Evolutionary conservation across 2,888 invertebrate species (phyloP), one percentile per base, ranked within the genome.

Genomic region (Drosophila paranaensis): DNA sequence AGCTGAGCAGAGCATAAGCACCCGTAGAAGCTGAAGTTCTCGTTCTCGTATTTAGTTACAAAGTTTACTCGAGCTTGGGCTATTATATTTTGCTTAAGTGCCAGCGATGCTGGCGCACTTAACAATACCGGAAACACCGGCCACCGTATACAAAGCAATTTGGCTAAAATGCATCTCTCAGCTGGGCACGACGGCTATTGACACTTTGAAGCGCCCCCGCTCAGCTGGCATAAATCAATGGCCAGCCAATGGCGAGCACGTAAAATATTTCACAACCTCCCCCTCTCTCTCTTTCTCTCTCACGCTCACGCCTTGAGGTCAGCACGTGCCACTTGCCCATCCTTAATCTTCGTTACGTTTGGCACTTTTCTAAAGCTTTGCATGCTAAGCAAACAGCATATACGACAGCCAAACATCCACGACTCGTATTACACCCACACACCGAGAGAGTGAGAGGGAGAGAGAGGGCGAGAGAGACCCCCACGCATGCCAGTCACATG

Each of bases 331-430:
- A 79, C 71, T 88, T 54, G 80, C 72, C 79, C 89, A 71, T 88
- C 79, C 86, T 88, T 90, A 88, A 88, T 88, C 88, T 88, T 88
- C 90, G 88, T 88, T 90, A 81, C 85, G 78, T 89, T 89, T 90
- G 90, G 90, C 90, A 89, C 82, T 84, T 87, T 82, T 71, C 81
- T 72, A 77, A 80, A 80, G 82, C 88, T 84, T 88, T 82, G 86
- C 88, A 85, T 89, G 90, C 78, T 74, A 78, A 80, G 81, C 81
- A 88, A 89, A 80, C 82, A 66, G 56, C 46, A 46, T 42, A 57
- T 74, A 67, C 48, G 25, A 20, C 42, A 42, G 30, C 30, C 53
- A 50, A 50, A 53, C 54, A 48, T 62, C 30, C 45, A 39, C 54
- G 33, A 25, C 60, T 63, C 56, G 9, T 39, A 63, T 43, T 42